These are phyloP conservation scores for Halictus rubicundus DNA, from an alignment of 1,140 invertebrate species.

Conservation along the genomic window DNA sequence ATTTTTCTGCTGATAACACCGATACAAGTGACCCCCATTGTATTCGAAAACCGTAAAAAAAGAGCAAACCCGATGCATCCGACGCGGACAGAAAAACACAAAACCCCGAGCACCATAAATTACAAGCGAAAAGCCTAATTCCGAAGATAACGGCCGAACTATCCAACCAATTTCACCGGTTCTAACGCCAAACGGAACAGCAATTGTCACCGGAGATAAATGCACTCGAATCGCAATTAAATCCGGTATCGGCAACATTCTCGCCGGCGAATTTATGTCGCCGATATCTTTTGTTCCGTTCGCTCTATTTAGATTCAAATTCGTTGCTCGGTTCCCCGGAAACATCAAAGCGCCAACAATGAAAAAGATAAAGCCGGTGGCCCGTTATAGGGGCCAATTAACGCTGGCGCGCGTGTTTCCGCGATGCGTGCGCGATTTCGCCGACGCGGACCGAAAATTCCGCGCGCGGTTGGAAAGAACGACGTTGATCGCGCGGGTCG, in stretches of 20 bases:
- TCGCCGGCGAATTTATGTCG: neutral
- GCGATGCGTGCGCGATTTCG: neutral
- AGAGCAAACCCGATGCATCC: no score
- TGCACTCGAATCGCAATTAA: conserved; percentile 4
- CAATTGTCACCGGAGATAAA: neutral
- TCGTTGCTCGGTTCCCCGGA: neutral
- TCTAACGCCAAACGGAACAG: neutral
- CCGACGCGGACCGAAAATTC: neutral
- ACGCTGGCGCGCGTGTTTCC: neutral
- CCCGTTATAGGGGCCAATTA: neutral
- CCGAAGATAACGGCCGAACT: neutral
- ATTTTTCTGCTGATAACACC: no score
- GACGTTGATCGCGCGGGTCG: neutral
- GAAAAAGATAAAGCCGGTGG: neutral
- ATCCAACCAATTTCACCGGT: neutral
- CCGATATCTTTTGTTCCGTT: neutral
- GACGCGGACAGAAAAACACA: no score
- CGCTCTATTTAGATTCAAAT: neutral
- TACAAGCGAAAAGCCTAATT: neutral
- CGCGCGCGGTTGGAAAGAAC: neutral
- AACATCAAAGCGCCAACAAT: neutral
- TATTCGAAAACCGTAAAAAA: no score
- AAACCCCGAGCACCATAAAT: no score
- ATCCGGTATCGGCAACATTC: neutral
- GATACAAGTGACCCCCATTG: no score